Base-by-base conservation (phyloP, 1,140 invertebrate species). In the Drosophila bifasciata region DNA sequence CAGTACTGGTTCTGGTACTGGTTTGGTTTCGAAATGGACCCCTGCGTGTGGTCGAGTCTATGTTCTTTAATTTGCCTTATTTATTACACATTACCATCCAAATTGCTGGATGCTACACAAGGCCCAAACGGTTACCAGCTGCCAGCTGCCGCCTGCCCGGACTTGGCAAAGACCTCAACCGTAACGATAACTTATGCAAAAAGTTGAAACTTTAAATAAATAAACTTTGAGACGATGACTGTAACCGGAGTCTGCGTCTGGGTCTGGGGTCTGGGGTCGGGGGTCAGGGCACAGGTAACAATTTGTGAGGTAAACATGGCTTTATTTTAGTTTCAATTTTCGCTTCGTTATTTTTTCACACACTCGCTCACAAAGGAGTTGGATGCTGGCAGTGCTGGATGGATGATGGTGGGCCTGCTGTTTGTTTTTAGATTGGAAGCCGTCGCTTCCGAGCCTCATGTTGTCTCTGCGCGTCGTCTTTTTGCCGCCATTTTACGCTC, bases 291-390 rank as follows among this genome's bases (percentile, higher is more conserved):
- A 51, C 78, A 79, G 75, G 70, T 83, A 79, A 83, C 83, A 88
- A 88, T 88, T 88, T 88, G 83, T 75, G 62, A 69, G 56, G 83
- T 76, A 88, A 88, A 88, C 79, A 88, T 88, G 84, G 83, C 83
- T 88, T 88, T 88, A 83, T 88, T 88, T 88, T 88, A 88, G 83
- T 88, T 88, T 88, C 78, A 88, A 88, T 88, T 88, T 88, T 88
- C 72, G 79, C 83, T 88, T 88, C 83, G 83, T 88, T 88, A 88
- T 89, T 88, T 88, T 88, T 79, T 55, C 39, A 49, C 45, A 68
- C 40, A 62, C 32, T 67, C 36, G 39, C 46, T 57, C 51, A 52
- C 48, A 83, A 45, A 48, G 28, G 28, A 5, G 44, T n/a, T n/a
- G 19, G 1, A 25, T 3, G 8, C n/a, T 23, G 17, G 8, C 7